phyloP scores from a whole-genome alignment of 2,113 vertebrate genomes.

The Lophius piscatorius region DNA sequence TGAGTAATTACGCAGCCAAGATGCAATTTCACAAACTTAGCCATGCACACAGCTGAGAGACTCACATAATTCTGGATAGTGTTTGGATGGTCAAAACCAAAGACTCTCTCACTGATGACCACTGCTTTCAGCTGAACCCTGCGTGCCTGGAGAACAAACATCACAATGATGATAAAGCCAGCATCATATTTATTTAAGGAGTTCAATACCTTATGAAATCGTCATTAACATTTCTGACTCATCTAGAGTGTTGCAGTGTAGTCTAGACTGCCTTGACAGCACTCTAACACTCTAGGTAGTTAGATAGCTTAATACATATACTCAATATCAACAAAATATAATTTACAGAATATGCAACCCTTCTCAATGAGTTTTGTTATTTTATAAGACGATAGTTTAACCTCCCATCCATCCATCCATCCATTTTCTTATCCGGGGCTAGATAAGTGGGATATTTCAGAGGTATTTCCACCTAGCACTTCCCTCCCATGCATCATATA shows the following conservation, averaged over 20 bases:
- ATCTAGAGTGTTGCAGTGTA: background rate
- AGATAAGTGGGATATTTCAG: no score
- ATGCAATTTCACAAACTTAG: background rate
- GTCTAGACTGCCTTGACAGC: no score
- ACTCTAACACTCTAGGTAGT: no score
- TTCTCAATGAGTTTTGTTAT: no score
- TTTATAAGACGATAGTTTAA: no score
- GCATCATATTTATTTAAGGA: background rate
- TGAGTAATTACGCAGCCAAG: no score
- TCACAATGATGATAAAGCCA: background rate
- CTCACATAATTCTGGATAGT: slow-evolving; percentile 86
- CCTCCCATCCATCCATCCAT: no score
- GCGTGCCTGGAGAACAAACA: slow-evolving; percentile 75
- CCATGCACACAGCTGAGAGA: background rate
- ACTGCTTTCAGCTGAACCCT: slow-evolving; percentile 82
- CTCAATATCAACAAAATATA: background rate
- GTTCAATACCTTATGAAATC: background rate
- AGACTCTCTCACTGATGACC: slow-evolving; percentile 83
- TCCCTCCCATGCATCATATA: no score
- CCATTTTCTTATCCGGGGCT: no score
- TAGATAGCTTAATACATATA: no score
- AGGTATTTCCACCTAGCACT: no score
- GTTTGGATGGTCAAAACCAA: slow-evolving; percentile 84
- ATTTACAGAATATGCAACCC: no score
- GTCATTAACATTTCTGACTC: background rate